phyloP scores from a whole-genome alignment of 1,140 invertebrate genomes.

The Gyrodactylus salaris region DNA sequence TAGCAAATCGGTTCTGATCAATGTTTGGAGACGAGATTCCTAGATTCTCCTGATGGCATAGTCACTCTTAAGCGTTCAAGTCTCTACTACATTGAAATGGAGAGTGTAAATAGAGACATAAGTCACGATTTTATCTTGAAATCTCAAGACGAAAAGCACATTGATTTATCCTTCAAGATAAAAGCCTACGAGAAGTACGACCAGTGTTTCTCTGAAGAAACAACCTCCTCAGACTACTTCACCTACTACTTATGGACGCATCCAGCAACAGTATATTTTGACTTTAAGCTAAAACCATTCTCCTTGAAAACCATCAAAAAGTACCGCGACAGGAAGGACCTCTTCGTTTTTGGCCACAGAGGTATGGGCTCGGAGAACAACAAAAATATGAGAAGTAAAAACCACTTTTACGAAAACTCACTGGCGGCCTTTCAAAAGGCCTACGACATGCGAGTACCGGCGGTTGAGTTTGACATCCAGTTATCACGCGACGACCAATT shows the following conservation, averaged over 20 bases:
- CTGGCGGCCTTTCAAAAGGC: neutral
- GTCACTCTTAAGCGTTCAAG: neutral
- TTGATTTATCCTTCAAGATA: neutral
- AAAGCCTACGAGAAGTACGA: neutral
- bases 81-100: neutral
- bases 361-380: neutral
- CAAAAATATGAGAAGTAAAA: neutral
- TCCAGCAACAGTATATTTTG: neutral
- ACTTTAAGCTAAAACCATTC: neutral
- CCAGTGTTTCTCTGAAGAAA: neutral
- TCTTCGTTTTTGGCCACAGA: neutral
- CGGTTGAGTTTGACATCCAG: neutral
- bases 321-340: neutral
- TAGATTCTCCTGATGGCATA: neutral
- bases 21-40: neutral
- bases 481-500: neutral
- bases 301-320: neutral
- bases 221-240: neutral
- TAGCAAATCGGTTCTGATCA: neutral
- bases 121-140: neutral
- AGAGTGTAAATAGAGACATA: neutral
- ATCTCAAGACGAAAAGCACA: neutral
- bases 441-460: neutral
- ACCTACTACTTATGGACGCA: neutral
- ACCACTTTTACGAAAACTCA: neutral